Evolutionary conservation across 2,113 vertebrate species (phyloP).

Genomic region (Atherinomorus stipes): DNA sequence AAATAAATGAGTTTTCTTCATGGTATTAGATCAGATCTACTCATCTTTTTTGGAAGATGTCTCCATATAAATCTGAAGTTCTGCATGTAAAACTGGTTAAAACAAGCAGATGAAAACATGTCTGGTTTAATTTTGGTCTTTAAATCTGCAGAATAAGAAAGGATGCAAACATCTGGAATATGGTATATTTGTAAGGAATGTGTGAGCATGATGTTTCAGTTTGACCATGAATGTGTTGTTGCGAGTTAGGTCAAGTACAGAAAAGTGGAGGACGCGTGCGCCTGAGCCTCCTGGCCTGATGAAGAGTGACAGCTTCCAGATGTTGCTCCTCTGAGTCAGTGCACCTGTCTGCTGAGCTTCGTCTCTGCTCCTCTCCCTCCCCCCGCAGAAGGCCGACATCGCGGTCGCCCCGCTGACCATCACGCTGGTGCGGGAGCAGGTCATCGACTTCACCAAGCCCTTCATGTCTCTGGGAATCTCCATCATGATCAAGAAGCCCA

Average conservation of each 20-base stretch:
- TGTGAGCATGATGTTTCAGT: too few relatives aligned
- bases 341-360: not conserved
- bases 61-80: too few relatives aligned
- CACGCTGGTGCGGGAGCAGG: slow-evolving; percentile 96
- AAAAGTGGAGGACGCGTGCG: too few relatives aligned
- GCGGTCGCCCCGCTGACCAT: slow-evolving; percentile 97
- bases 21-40: too few relatives aligned
- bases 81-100: too few relatives aligned
- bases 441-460: slow-evolving; percentile 99
- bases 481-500: slow-evolving; percentile 99
- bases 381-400: slow-evolving; percentile 91
- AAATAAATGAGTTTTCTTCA: too few relatives aligned
- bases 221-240: not conserved
- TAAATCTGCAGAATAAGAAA: too few relatives aligned
- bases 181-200: not conserved
- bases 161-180: not conserved
- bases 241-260: not conserved
- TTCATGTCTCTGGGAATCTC: slow-evolving; percentile 99
- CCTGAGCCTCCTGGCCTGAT: not conserved
- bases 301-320: not conserved
- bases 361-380: not conserved
- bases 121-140: too few relatives aligned
- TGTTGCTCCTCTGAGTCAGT: not conserved
- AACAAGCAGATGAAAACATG: too few relatives aligned
- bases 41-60: too few relatives aligned